These are phyloP conservation scores for Meloidogyne chitwoodi DNA, from an alignment of 1,140 invertebrate species.

Conservation along the genomic window DNA sequence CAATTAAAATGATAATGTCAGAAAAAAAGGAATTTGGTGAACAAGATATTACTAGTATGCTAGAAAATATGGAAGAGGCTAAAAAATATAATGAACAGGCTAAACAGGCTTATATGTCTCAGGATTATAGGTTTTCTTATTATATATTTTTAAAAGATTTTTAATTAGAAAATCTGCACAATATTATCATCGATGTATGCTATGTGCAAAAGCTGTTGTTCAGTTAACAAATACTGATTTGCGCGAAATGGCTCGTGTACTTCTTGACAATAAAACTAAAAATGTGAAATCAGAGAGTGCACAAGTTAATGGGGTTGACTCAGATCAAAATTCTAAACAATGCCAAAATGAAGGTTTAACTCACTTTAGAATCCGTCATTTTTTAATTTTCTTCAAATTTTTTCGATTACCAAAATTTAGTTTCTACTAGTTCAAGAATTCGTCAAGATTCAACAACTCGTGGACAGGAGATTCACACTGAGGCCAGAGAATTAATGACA, in stretches of 20 bases:
- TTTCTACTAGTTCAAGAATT: not conserved
- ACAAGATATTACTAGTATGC: not conserved
- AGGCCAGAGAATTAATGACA: slow-evolving; percentile 23
- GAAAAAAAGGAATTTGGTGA: not conserved
- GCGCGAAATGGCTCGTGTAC: not conserved
- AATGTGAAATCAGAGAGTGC: not conserved
- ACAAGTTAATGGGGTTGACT: not conserved
- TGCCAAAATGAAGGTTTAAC: not conserved
- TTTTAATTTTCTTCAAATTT: too few relatives aligned
- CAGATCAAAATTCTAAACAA: not conserved
- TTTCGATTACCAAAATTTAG: not conserved
- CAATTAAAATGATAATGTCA: not conserved
- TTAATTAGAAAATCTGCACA: slow-evolving; percentile 5
- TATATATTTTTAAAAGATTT: not conserved
- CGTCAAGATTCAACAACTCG: slow-evolving; percentile 29
- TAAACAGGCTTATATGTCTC: not conserved
- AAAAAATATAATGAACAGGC: not conserved
- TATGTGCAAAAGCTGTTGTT: slow-evolving; percentile 12
- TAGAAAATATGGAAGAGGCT: not conserved
- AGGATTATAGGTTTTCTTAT: slow-evolving; percentile 4
- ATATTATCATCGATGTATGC: slow-evolving; percentile 14
- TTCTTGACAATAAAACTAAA: not conserved
- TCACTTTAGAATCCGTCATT: not conserved
- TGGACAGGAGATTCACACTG: slow-evolving; percentile 24
- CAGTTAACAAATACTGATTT: not conserved